Conservation (phyloP, 2,113 vertebrate species). For the Montifringilla adamsi region DNA sequence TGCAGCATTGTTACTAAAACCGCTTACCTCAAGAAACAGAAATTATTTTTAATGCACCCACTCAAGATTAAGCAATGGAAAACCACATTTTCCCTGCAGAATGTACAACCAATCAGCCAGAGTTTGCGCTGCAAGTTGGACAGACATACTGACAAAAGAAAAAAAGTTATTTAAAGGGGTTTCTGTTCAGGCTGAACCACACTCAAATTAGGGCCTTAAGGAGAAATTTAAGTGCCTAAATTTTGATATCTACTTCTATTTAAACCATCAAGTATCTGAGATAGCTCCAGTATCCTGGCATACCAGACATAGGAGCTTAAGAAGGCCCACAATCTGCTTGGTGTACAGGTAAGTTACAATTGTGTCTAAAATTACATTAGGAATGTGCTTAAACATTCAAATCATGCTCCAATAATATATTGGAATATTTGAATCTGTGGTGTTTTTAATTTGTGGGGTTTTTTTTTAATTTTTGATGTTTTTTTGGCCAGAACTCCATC, state of each 20-base stretch:
- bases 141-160: background rate
- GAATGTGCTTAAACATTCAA: background rate
- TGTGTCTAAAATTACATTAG: background rate
- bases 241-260: background rate
- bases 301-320: fast-evolving
- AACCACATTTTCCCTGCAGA: background rate
- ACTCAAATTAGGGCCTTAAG: background rate
- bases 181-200: background rate
- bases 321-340: background rate
- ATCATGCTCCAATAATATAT: background rate
- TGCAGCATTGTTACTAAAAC: background rate
- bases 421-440: background rate
- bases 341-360: background rate
- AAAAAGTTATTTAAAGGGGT: background rate
- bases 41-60: background rate
- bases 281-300: background rate
- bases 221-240: background rate
- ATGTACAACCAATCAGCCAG: background rate
- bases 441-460: too few relatives aligned
- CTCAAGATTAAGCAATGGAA: background rate
- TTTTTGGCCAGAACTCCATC: background rate
- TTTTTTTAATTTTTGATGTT: too few relatives aligned
- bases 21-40: background rate
- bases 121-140: background rate
- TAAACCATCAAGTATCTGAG: background rate